Percentiles rank a stretch among this genome's conserved stretches.
Conservation (phyloP, 2,888 invertebrate species). For the Ophion obscuratus region DNA sequence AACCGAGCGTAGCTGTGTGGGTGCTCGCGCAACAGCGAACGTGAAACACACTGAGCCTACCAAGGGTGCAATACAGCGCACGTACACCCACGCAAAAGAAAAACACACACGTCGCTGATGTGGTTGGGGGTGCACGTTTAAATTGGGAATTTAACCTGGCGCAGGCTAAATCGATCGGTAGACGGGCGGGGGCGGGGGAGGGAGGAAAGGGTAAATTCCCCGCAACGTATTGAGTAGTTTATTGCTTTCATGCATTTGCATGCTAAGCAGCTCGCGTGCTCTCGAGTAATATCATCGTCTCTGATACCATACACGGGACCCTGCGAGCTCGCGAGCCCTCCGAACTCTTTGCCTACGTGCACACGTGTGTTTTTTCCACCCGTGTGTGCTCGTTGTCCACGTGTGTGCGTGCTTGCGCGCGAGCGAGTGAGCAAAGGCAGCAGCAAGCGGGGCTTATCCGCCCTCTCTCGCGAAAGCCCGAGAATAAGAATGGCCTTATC, state of each 20-base stretch:
- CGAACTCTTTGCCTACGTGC: slow-evolving; percentile 15
- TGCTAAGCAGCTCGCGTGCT: slow-evolving; percentile 84
- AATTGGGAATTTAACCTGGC: slow-evolving; percentile 77
- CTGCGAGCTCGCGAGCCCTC: slow-evolving; percentile 76
- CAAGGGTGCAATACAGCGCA: not conserved
- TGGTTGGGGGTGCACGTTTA: slow-evolving; percentile 71
- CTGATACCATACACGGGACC: slow-evolving; percentile 80
- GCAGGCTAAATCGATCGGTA: slow-evolving; percentile 81
- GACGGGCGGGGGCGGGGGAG: slow-evolving; percentile 1
- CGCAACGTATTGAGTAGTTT: slow-evolving; percentile 84
- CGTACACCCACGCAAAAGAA: slow-evolving; percentile 32
- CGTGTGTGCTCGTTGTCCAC: not conserved
- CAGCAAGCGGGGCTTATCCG: slow-evolving; percentile 58
- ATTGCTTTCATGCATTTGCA: slow-evolving; percentile 84
- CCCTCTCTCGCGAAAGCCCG: slow-evolving; percentile 56
- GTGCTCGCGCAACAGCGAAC: not conserved
- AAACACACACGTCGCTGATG: slow-evolving; percentile 53
- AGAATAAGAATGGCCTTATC: slow-evolving; percentile 75
- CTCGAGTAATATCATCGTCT: slow-evolving; percentile 83
- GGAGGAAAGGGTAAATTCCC: slow-evolving; percentile 77
- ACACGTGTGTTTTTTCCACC: not conserved
- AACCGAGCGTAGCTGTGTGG: slow-evolving; percentile 29
- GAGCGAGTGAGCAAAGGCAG: slow-evolving; percentile 35
- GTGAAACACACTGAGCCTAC: not conserved
- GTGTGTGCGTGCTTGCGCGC: not conserved